Evolutionary conservation across 2,888 invertebrate genomes (phyloP).

Genomic region (Agriopis leucophaearia): DNA sequence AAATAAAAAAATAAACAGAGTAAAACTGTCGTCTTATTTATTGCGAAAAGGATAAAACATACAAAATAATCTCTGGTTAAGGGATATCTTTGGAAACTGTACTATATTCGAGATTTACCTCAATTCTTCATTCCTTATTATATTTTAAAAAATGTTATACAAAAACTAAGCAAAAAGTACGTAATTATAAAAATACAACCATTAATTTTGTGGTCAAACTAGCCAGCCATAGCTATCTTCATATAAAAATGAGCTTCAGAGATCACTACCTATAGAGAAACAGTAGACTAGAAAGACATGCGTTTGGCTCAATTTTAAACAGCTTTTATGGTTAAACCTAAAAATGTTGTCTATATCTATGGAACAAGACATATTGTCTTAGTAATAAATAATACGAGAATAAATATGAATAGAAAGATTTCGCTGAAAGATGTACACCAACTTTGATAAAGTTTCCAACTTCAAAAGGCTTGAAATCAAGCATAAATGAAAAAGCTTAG

Average conservation of each 20-base stretch:
- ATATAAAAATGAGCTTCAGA: neutral
- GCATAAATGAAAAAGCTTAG: conserved; percentile 7
- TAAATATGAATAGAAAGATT: neutral
- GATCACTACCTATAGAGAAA: neutral
- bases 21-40: conserved; percentile 63
- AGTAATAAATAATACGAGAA: neutral
- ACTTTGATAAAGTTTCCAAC: neutral
- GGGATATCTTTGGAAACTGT: conserved; percentile 27
- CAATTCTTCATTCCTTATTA: neutral
- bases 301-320: too few species aligned
- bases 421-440: neutral
- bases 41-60: conserved; percentile 28
- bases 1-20: conserved; percentile 76
- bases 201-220: neutral
- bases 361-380: neutral
- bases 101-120: conserved; percentile 23
- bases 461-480: neutral
- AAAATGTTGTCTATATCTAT: neutral
- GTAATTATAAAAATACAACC: neutral
- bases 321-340: too few species aligned
- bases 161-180: conserved; percentile 19
- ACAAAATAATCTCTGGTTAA: conserved; percentile 33
- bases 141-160: conserved; percentile 13
- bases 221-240: neutral
- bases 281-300: neutral